phyloP scores from a whole-genome alignment of 2,797 vertebrate genomes.

The Phrynocephalus vlangalii region DNA sequence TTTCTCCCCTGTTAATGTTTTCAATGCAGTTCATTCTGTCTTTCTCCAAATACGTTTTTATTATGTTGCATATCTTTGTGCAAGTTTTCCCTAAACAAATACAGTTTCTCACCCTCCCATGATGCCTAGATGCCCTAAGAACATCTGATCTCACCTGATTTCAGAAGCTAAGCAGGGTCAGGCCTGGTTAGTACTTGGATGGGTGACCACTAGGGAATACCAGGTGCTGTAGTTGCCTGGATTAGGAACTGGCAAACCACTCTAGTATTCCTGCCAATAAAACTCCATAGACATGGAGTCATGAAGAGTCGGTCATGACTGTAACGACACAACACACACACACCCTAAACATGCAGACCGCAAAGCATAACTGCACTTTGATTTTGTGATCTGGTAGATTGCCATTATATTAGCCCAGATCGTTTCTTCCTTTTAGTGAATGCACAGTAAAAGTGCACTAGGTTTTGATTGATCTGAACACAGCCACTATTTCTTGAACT shows the following conservation, averaged over 20 bases:
- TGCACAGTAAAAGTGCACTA: neutral
- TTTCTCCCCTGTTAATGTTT: neutral
- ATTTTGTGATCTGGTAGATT: neutral
- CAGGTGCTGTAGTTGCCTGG: no score
- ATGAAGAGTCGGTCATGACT: no score
- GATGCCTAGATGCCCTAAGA: no score
- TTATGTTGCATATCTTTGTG: neutral
- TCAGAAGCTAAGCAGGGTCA: no score
- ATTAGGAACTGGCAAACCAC: no score
- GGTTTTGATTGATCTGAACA: neutral
- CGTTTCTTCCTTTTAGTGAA: neutral
- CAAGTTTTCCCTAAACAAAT: neutral
- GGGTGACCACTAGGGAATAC: no score
- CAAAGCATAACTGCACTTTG: neutral
- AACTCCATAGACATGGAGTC: no score
- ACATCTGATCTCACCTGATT: no score
- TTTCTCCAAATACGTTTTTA: neutral
- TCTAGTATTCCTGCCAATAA: no score
- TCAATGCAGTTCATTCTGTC: neutral
- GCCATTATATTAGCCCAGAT: neutral
- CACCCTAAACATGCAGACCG: neutral
- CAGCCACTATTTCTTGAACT: neutral
- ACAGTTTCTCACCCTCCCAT: neutral
- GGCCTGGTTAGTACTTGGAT: no score
- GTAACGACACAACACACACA: no score